Percentiles rank a stretch among this genome's conserved stretches.
These are phyloP conservation scores for Atta colombica DNA, from an alignment of 1,140 invertebrate species.

Conservation along the genomic window DNA sequence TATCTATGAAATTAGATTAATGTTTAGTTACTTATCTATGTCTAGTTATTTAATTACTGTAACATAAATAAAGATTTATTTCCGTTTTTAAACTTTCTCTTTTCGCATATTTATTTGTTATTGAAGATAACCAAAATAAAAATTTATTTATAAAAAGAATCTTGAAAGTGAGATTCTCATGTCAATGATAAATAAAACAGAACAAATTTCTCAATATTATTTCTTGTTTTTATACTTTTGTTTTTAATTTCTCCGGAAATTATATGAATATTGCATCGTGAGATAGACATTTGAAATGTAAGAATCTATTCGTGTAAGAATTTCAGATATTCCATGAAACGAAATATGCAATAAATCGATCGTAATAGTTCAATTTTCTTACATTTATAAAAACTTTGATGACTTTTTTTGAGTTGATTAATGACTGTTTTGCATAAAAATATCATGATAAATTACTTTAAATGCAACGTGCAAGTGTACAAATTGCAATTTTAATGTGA, in stretches of 20 bases:
- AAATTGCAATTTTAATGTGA: slow-evolving; percentile 14
- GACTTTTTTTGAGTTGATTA: neutral
- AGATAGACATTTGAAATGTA: neutral
- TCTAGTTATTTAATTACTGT: slow-evolving; percentile 10
- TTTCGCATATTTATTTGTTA: neutral
- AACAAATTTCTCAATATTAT: neutral
- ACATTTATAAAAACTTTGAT: neutral
- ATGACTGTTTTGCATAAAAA: slow-evolving; percentile 13
- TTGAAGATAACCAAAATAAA: neutral
- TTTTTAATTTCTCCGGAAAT: slow-evolving; percentile 37
- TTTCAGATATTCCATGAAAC: neutral
- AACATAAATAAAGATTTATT: slow-evolving; percentile 15
- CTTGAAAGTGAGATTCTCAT: neutral
- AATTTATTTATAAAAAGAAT: slow-evolving; percentile 9
- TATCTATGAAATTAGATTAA: neutral
- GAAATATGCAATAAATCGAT: neutral
- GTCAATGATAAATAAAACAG: neutral
- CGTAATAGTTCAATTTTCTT: neutral
- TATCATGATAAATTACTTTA: neutral
- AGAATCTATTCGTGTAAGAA: neutral
- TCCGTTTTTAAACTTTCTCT: slow-evolving; percentile 20
- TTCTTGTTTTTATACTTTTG: neutral
- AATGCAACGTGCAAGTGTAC: neutral
- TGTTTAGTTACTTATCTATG: neutral
- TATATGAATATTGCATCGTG: neutral